phyloP scores from a whole-genome alignment of 2,888 invertebrate genomes.

The Eupithecia abbreviata region DNA sequence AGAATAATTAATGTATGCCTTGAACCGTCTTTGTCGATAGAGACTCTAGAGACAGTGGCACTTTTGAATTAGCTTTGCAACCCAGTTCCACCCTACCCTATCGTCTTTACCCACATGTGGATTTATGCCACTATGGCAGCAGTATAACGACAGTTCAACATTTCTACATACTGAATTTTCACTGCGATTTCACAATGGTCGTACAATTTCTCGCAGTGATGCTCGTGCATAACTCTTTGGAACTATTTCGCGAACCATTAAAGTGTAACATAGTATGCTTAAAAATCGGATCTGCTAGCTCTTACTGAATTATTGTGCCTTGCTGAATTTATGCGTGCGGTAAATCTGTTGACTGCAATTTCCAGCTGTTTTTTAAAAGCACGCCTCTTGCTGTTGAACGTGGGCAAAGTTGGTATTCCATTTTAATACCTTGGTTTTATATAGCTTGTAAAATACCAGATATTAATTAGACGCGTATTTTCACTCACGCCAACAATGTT shows the following conservation, averaged over 20 bases:
- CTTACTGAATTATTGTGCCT: conserved; percentile 25
- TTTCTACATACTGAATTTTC: conserved; percentile 52
- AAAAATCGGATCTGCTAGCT: conserved; percentile 35
- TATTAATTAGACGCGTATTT: background rate
- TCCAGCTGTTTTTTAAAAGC: background rate
- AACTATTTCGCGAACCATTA: conserved; percentile 68
- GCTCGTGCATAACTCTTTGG: conserved; percentile 65
- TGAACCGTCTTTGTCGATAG: background rate
- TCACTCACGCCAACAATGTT: background rate
- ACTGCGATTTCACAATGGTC: conserved; percentile 62
- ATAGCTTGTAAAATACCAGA: background rate
- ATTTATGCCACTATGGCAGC: conserved; percentile 20
- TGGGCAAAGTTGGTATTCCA: background rate
- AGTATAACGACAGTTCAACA: conserved; percentile 47
- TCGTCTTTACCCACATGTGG: background rate
- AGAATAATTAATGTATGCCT: background rate
- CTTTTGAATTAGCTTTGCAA: background rate
- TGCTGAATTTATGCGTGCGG: conserved; percentile 24
- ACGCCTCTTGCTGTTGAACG: background rate
- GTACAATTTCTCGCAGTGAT: conserved; percentile 71
- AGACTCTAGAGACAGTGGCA: background rate
- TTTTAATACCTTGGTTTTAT: background rate
- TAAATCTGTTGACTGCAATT: conserved; percentile 20
- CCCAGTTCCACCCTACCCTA: background rate
- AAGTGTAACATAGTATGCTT: conserved; percentile 52